Conservation (phyloP, 1,140 invertebrate genomes). For the Hypothenemus hampei region DNA sequence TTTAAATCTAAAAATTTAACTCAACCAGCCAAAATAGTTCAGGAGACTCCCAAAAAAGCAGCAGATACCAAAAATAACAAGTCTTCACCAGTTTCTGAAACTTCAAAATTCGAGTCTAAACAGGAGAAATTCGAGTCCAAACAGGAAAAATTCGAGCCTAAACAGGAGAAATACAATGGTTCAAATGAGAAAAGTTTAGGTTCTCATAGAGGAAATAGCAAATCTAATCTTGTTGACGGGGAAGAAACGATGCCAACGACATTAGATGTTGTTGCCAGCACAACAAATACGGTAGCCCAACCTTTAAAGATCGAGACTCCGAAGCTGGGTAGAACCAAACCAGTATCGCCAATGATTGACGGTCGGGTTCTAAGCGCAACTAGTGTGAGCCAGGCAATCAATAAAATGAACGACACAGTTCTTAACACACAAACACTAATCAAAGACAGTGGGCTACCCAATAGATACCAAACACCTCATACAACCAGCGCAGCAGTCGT, state of each 20-base stretch:
- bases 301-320: constrained; percentile 42
- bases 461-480: constrained; percentile 34
- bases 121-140: constrained; percentile 1
- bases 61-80: neutral
- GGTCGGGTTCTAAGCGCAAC: constrained; percentile 42
- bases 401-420: constrained; percentile 46
- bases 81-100: neutral
- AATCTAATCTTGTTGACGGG: constrained; percentile 7
- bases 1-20: no score
- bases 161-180: constrained; percentile 7
- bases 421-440: constrained; percentile 42
- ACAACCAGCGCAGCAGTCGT: constrained; percentile 5
- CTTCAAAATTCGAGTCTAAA: neutral
- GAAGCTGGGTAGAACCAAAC: constrained; percentile 29
- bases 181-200: no score
- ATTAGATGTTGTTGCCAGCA: constrained; percentile 40
- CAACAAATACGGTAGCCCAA: constrained; percentile 40
- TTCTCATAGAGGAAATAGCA: no score
- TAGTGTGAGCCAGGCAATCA: constrained; percentile 43
- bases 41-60: no score
- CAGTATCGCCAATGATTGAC: constrained; percentile 38
- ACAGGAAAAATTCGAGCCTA: constrained; percentile 1
- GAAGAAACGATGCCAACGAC: constrained; percentile 27
- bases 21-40: no score
- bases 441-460: constrained; percentile 37